A percentile compares a stretch with the other conserved stretches of the same genome.
phyloP scores from a whole-genome alignment of 92 coral and sea anemone genomes.

The Zoanthus gigantus region DNA sequence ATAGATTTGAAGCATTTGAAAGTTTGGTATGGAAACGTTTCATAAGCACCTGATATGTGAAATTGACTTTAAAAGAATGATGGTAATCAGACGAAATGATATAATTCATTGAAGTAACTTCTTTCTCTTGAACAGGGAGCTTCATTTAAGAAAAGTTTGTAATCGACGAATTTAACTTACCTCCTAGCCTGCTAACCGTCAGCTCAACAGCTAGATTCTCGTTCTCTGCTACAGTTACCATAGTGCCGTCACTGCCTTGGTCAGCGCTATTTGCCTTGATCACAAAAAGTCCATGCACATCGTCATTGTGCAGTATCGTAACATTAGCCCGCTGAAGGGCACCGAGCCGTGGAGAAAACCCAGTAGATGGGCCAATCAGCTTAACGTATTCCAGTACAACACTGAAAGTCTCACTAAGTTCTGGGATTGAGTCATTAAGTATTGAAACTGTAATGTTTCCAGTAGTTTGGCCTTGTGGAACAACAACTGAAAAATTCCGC shows the following conservation, averaged over 20 bases:
- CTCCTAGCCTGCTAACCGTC: constrained; percentile 81
- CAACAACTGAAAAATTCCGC: constrained; percentile 71
- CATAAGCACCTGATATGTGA: too few relatives aligned
- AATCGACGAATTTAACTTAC: constrained; percentile 31
- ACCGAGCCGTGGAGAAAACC: constrained; percentile 75
- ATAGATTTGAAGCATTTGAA: too few relatives aligned
- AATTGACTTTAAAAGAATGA: too few relatives aligned
- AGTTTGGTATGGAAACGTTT: too few relatives aligned
- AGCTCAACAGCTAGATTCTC: constrained; percentile 65
- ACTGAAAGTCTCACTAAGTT: constrained; percentile 78
- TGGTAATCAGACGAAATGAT: too few relatives aligned
- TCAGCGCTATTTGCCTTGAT: constrained; percentile 74
- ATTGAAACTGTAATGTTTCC: constrained; percentile 75
- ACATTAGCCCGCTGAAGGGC: constrained; percentile 68
- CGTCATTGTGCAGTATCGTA: constrained; percentile 83
- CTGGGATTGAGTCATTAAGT: constrained; percentile 81
- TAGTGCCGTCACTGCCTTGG: constrained; percentile 69
- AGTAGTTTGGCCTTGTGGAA: constrained; percentile 69
- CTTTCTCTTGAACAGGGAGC: too few relatives aligned
- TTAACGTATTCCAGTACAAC: constrained; percentile 79
- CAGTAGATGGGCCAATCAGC: constrained; percentile 65
- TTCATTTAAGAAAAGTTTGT: neutral
- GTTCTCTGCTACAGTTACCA: constrained; percentile 76
- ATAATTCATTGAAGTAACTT: too few relatives aligned
- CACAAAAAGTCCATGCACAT: constrained; percentile 89